Percentiles rank a stretch among this genome's conserved stretches.
phyloP scores from a whole-genome alignment of 2,113 vertebrate species.

The Siniperca chuatsi region DNA sequence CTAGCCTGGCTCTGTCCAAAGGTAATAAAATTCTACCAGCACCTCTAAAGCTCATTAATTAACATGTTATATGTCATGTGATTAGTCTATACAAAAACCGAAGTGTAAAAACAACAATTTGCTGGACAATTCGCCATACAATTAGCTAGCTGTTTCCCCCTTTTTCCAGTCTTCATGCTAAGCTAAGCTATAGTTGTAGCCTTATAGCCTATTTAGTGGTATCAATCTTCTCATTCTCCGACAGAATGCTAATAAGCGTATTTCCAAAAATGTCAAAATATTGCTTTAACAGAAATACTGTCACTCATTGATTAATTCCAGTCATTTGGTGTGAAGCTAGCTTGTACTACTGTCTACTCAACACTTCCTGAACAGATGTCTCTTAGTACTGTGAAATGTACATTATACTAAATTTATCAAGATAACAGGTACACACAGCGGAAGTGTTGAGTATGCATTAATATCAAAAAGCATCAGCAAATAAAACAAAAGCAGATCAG shows the following conservation, averaged over 20 bases:
- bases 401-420: slow-evolving; percentile 16
- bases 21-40: too few relatives aligned
- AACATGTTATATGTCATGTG: too few relatives aligned
- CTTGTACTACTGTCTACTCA: not conserved
- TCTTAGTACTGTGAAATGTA: slow-evolving; percentile 10
- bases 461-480: not conserved
- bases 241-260: not conserved
- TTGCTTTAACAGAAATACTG: not conserved
- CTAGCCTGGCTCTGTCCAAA: too few relatives aligned
- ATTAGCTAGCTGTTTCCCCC: not conserved
- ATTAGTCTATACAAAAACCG: too few relatives aligned
- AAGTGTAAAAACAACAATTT: too few relatives aligned
- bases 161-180: not conserved
- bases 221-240: not conserved
- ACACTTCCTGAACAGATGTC: not conserved
- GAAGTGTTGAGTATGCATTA: not conserved
- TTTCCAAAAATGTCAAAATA: not conserved
- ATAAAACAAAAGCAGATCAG: not conserved
- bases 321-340: not conserved
- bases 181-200: not conserved
- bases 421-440: slow-evolving; percentile 13
- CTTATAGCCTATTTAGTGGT: not conserved
- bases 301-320: not conserved
- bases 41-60: too few relatives aligned
- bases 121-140: too few relatives aligned